These are phyloP conservation scores for Alces alces DNA, from an alignment of 2,113 vertebrate species.

Conservation along the genomic window DNA sequence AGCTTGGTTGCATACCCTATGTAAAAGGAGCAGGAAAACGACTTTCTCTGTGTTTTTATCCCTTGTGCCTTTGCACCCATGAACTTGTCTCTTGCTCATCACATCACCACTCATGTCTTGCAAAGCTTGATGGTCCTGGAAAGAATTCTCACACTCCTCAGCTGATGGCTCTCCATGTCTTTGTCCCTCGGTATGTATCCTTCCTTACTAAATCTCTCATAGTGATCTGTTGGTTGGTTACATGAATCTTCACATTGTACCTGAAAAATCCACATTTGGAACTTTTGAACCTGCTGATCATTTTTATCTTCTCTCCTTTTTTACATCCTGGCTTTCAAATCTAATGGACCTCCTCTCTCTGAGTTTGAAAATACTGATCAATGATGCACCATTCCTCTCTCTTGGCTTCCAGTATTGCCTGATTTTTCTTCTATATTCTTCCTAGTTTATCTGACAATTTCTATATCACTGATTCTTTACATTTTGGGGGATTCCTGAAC, in stretches of 20 bases:
- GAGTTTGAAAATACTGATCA: not conserved
- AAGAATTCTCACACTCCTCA: not conserved
- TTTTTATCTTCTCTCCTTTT: not conserved
- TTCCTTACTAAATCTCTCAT: not conserved
- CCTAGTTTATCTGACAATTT: not conserved
- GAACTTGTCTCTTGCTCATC: not conserved
- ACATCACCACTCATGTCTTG: rapidly evolving
- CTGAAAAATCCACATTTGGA: not conserved
- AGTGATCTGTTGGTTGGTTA: not conserved
- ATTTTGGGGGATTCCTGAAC: not conserved
- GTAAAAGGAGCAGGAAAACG: not conserved
- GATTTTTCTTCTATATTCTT: not conserved
- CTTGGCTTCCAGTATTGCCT: not conserved
- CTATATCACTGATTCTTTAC: not conserved
- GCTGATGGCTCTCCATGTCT: not conserved
- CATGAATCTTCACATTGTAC: not conserved
- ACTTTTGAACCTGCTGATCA: not conserved
- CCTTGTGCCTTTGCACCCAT: not conserved
- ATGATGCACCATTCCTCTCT: not conserved
- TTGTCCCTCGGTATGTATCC: not conserved
- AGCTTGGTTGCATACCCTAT: not conserved
- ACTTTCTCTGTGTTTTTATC: not conserved
- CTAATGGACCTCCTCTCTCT: not conserved
- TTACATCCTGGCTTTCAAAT: not conserved
- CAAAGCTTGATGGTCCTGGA: not conserved